These are phyloP conservation scores for Ibidorhyncha struthersii DNA, from an alignment of 2,113 vertebrate genomes.

Conservation along the genomic window DNA sequence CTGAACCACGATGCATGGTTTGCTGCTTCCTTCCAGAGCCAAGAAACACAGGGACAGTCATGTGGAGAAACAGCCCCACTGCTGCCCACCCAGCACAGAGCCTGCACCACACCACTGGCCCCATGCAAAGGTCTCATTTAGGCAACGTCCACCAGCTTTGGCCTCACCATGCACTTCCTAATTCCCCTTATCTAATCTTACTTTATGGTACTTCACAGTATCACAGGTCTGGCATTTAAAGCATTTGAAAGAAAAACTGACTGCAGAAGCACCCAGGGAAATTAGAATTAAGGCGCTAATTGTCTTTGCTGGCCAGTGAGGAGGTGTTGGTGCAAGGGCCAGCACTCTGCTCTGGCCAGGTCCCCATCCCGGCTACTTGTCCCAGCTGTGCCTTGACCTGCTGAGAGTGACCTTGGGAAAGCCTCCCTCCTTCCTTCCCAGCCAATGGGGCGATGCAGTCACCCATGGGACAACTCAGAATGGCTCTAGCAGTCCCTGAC, in stretches of 20 bases:
- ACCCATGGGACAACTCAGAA: accelerated
- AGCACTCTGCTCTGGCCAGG: accelerated
- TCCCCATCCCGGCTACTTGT: neutral
- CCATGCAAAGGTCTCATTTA: neutral
- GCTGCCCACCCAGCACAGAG: accelerated
- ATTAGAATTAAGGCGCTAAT: neutral
- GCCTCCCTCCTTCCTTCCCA: accelerated
- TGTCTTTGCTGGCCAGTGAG: neutral
- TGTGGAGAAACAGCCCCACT: accelerated
- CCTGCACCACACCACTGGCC: accelerated
- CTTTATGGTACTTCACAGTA: neutral
- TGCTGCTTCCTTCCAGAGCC: neutral
- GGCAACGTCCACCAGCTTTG: neutral
- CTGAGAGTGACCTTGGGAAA: neutral
- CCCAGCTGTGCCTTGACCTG: neutral
- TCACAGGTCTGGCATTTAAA: constrained; percentile 17
- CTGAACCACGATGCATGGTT: accelerated
- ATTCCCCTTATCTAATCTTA: constrained; percentile 44
- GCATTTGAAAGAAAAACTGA: constrained; percentile 13
- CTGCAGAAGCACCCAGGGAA: neutral
- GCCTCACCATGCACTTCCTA: neutral
- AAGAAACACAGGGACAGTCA: accelerated
- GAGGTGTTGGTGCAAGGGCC: neutral
- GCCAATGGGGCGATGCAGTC: accelerated
- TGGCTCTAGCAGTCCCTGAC: accelerated